Evolutionary conservation across 1,140 invertebrate species (phyloP).

Genomic region (Drusus annulatus): DNA sequence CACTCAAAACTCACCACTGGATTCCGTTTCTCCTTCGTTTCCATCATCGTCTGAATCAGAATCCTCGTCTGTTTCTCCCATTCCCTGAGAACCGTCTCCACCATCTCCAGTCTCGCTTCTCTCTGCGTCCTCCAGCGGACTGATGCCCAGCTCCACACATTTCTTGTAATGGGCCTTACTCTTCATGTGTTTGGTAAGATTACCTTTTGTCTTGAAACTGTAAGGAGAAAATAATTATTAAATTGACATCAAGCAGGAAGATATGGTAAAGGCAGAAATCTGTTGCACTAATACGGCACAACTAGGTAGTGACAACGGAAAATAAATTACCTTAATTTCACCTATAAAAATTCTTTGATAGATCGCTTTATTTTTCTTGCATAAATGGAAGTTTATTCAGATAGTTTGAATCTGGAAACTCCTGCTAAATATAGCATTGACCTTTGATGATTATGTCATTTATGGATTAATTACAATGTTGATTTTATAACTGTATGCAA

Average conservation of each 20-base stretch:
- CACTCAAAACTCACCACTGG: constrained; percentile 72
- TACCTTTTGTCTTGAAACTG: constrained; percentile 98
- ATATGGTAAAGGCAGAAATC: too few relatives aligned
- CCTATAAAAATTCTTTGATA: too few relatives aligned
- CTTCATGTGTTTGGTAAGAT: constrained; percentile 99
- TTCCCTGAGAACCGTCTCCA: constrained; percentile 68
- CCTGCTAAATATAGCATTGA: not conserved
- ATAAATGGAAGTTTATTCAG: not conserved
- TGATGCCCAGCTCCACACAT: constrained; percentile 88
- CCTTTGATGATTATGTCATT: not conserved
- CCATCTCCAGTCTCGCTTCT: constrained; percentile 75
- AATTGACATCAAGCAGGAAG: too few relatives aligned
- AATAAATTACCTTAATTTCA: too few relatives aligned
- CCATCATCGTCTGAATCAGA: constrained; percentile 79
- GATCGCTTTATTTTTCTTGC: not conserved
- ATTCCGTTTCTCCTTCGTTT: constrained; percentile 78
- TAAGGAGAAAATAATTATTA: constrained; percentile 62
- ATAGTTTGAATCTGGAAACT: not conserved
- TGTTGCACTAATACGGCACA: too few relatives aligned
- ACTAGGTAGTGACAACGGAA: too few relatives aligned
- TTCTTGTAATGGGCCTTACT: constrained; percentile 97
- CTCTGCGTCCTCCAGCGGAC: constrained; percentile 83
- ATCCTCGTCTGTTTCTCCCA: constrained; percentile 74
- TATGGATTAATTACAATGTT: not conserved
- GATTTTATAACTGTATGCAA: too few relatives aligned